A percentile compares a stretch with the other conserved stretches of the same genome.
Evolutionary conservation across 2,113 vertebrate genomes (phyloP).

Genomic region (Nibea albiflora): DNA sequence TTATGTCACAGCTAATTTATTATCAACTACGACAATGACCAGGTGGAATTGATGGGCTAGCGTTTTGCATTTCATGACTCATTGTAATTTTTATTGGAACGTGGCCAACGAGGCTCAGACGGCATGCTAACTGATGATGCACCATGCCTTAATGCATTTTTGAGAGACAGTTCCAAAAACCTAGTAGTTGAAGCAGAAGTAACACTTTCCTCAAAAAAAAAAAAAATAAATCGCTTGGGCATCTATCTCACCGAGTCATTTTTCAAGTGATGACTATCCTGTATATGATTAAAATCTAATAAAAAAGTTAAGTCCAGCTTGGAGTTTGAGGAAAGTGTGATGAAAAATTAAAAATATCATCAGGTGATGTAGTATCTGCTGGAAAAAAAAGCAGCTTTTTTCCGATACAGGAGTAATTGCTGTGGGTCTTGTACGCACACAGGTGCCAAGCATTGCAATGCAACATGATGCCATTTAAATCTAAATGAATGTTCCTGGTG

Average conservation of each 20-base stretch:
- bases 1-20: constrained; percentile 35
- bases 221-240: background rate
- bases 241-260: constrained; percentile 41
- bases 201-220: constrained; percentile 14
- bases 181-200: background rate
- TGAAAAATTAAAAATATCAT: background rate
- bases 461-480: constrained; percentile 60
- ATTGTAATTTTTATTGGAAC: constrained; percentile 38
- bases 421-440: background rate
- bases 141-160: constrained; percentile 33
- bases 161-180: constrained; percentile 52
- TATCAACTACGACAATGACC: background rate
- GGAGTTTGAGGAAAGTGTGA: constrained; percentile 14
- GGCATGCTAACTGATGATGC: constrained; percentile 25
- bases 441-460: constrained; percentile 54
- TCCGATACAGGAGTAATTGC: constrained; percentile 47
- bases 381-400: background rate
- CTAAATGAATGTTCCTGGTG: constrained; percentile 27
- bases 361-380: background rate
- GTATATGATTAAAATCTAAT: constrained; percentile 8
- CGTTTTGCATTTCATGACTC: constrained; percentile 37
- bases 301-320: constrained; percentile 5
- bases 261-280: constrained; percentile 6
- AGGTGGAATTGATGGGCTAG: constrained; percentile 29
- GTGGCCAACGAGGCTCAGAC: constrained; percentile 31